Conservation (phyloP, 2,797 vertebrate species). For the Oophaga sylvatica region DNA sequence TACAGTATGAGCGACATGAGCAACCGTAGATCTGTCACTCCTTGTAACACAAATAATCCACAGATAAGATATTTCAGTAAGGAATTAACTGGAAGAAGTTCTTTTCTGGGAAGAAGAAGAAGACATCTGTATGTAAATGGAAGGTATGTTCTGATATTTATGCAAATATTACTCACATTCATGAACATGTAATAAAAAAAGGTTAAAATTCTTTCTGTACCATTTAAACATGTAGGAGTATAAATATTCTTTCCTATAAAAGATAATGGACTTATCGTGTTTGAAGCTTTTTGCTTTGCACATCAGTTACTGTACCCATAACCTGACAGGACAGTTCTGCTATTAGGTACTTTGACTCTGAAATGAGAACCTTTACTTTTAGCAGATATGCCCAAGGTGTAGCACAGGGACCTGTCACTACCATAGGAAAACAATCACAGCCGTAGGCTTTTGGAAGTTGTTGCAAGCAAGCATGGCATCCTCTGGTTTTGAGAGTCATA, state of each 20-base stretch:
- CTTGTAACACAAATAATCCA: neutral
- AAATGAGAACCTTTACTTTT: neutral
- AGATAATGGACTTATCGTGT: constrained; percentile 1
- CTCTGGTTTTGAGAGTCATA: neutral
- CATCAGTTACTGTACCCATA: neutral
- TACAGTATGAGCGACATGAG: neutral
- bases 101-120: neutral
- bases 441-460: neutral
- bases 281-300: neutral
- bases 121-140: neutral
- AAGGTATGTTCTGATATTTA: neutral
- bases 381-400: neutral
- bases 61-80: neutral
- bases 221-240: neutral
- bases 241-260: neutral
- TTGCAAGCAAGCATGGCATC: neutral
- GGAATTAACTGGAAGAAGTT: neutral
- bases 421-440: neutral
- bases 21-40: neutral
- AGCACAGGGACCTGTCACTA: neutral
- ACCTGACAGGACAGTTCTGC: neutral
- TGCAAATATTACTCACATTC: neutral
- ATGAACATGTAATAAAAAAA: neutral
- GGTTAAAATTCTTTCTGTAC: neutral
- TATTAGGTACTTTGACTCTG: neutral